Base-by-base conservation (phyloP, 2,888 invertebrate species). In the Mellilla xanthometata region DNA sequence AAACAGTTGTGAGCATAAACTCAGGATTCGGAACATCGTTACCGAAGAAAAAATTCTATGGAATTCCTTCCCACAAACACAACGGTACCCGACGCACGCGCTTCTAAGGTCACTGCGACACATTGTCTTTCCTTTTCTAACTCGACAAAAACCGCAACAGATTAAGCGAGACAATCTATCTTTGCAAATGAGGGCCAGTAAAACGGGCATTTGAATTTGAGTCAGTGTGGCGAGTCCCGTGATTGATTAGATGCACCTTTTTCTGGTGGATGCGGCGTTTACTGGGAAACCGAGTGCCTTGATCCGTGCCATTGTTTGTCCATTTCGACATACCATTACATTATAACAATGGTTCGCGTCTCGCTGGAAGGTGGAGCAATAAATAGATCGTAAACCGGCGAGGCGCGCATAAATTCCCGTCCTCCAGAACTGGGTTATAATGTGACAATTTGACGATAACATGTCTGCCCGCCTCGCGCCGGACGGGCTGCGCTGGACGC, bases 241-340 rank as follows among this genome's bases (percentile, higher is more conserved):
- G 80, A 84, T 84, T 83, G 85, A 87, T 85, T 84, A 72, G 82
- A 83, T 84, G 81, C 84, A 85, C 78, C 78, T 76, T 78, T 76
- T 76, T 78, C 72, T 67, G 62, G 68, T 63, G 65, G 62, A 65
- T 67, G 65, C 65, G 63, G 62, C 63, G 61, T 76, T 76, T 75
- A 70, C 70, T 59, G 68, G 68, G 70, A 79, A 76, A 61, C 65
- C 60, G 64, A 56, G 58, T 40, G 61, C 58, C 60, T 54, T 70
- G 54, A 63, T 54, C 65, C 62, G 59, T 59, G 52, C 73, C 60
- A 80, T 79, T 83, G 82, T 82, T 70, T 67, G 67, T 56, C 62
- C 48, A 42, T 65, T 71, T 66, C 61, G 68, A 72, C 72, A 70
- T 68, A 65, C 62, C 72, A 62, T 57, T 57, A 67, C 61, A 67